Percentiles rank a stretch among this genome's conserved stretches.
Evolutionary conservation across 1,140 invertebrate genomes (phyloP).

Genomic region (Bemisia tabaci): DNA sequence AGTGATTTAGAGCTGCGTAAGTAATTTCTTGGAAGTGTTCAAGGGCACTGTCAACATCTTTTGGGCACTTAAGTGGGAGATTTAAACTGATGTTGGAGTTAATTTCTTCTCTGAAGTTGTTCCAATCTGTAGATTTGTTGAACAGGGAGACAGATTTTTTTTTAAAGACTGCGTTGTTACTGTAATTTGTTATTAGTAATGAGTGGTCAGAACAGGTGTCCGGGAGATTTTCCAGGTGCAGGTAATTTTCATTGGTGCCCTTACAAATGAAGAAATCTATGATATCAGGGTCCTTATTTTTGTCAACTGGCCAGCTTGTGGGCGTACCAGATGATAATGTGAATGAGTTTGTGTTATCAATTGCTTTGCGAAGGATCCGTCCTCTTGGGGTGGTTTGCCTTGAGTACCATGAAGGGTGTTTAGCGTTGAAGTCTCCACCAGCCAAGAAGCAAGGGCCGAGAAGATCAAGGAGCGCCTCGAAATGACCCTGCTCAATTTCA

Average conservation of each 20-base stretch:
- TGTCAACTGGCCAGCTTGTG: conserved; percentile 7
- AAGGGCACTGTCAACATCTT: background rate
- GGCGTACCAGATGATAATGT: background rate
- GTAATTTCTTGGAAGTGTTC: background rate
- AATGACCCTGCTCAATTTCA: background rate
- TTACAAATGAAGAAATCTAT: conserved; percentile 9
- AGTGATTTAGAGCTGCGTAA: background rate
- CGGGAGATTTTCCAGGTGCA: background rate
- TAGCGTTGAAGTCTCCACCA: conserved; percentile 31
- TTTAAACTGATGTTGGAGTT: conserved; percentile 1
- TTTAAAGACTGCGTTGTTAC: background rate
- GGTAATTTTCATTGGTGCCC: conserved; percentile 3
- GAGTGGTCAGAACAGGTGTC: conserved; percentile 4
- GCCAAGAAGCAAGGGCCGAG: conserved; percentile 27
- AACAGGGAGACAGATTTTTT: background rate
- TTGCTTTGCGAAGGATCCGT: conserved; percentile 10
- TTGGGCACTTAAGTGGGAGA: background rate
- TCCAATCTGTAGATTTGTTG: conserved; percentile 3
- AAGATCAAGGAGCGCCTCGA: conserved; percentile 18
- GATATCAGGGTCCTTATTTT: conserved; percentile 6
- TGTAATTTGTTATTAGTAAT: background rate
- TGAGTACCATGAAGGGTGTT: conserved; percentile 30
- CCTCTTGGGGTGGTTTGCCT: conserved; percentile 26
- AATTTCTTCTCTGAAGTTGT: background rate
- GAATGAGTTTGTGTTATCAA: background rate